A percentile compares a stretch with the other conserved stretches of the same genome.
Conservation (phyloP, 2,797 vertebrate species). For the Ctenosaura bakeri region DNA sequence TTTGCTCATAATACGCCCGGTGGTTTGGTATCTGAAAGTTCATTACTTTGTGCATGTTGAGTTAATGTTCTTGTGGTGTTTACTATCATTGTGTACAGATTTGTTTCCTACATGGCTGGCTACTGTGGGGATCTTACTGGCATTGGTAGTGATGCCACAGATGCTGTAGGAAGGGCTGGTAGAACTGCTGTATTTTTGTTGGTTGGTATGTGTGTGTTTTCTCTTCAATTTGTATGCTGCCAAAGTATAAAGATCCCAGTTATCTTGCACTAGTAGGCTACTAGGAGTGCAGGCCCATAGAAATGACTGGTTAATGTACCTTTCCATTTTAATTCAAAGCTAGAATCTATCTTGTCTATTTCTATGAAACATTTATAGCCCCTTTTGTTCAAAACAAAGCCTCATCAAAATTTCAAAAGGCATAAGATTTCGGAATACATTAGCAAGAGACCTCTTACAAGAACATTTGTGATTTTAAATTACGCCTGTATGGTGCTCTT, state of each 20-base stretch:
- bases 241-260: not conserved
- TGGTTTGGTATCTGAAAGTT: not conserved
- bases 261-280: not conserved
- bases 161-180: not conserved
- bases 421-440: not conserved
- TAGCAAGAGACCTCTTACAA: not conserved
- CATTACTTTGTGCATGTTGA: not conserved
- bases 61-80: not conserved
- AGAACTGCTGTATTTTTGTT: not conserved
- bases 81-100: not conserved
- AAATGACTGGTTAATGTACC: no score
- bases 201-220: not conserved
- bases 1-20: not conserved
- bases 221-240: not conserved
- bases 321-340: not conserved
- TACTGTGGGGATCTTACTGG: not conserved
- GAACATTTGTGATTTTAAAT: no score
- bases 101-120: not conserved
- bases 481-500: no score
- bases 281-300: not conserved
- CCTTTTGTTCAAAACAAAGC: not conserved
- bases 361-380: not conserved
- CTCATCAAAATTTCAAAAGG: not conserved
- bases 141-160: not conserved
- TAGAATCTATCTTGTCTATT: not conserved